These are phyloP conservation scores for Cephalopholis sonnerati DNA, from an alignment of 2,113 vertebrate genomes.

Conservation along the genomic window DNA sequence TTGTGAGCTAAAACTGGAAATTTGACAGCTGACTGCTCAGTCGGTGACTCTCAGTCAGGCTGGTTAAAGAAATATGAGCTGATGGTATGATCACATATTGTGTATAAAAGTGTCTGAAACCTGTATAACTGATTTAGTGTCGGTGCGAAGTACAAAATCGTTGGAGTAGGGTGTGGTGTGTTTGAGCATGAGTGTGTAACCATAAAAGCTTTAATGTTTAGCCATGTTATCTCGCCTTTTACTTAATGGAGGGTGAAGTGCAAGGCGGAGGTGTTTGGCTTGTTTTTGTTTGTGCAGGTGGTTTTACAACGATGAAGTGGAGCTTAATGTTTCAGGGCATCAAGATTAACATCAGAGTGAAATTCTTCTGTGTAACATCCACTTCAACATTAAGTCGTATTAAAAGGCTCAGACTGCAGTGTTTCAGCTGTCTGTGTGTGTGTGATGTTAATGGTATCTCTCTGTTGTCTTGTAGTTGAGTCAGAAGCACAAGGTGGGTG, in stretches of 20 bases:
- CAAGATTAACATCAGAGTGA: constrained; percentile 6
- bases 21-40: background rate
- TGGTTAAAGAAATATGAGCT: background rate
- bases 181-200: constrained; percentile 48
- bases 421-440: constrained; percentile 12
- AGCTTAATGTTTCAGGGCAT: background rate
- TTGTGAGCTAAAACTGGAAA: constrained; percentile 6
- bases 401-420: background rate
- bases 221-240: constrained; percentile 54
- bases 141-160: constrained; percentile 42
- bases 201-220: constrained; percentile 62
- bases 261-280: constrained; percentile 17
- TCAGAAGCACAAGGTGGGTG: constrained; percentile 94
- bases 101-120: constrained; percentile 11
- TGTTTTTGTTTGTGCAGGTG: constrained; percentile 52
- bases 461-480: constrained; percentile 85
- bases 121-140: constrained; percentile 13
- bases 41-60: background rate
- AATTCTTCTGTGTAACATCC: constrained; percentile 9
- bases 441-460: constrained; percentile 15
- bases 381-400: constrained; percentile 21
- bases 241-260: constrained; percentile 43
- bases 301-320: constrained; percentile 31
- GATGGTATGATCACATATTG: background rate
- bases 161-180: constrained; percentile 52